phyloP scores from a whole-genome alignment of 2,888 invertebrate genomes.

The Pandemis heparana region DNA sequence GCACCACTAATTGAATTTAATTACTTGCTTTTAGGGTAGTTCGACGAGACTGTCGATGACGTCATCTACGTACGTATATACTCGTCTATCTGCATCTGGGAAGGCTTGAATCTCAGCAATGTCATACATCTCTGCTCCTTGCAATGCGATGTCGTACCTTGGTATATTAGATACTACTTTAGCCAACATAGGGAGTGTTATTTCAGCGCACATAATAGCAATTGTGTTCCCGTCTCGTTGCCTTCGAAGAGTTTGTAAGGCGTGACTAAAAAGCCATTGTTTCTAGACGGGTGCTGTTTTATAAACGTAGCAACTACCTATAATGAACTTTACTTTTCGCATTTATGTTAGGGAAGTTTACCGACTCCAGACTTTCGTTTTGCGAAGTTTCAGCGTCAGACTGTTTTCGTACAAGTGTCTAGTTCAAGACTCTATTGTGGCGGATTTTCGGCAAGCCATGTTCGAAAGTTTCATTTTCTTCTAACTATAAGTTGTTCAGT shows the following conservation, averaged over 20 bases:
- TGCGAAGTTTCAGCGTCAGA: constrained; percentile 5
- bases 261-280: constrained; percentile 59
- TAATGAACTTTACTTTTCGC: constrained; percentile 31
- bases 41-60: constrained; percentile 27
- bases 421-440: constrained; percentile 6
- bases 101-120: constrained; percentile 36
- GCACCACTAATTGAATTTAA: constrained; percentile 42
- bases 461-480: background rate
- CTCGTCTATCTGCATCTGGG: constrained; percentile 5
- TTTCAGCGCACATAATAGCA: constrained; percentile 29
- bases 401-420: constrained; percentile 19
- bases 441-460: constrained; percentile 15
- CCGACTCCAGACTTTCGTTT: constrained; percentile 38
- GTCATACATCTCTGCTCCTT: constrained; percentile 12
- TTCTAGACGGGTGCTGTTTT: constrained; percentile 44
- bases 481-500: background rate
- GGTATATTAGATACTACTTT: constrained; percentile 28
- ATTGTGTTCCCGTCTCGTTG: constrained; percentile 32
- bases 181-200: constrained; percentile 24
- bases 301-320: constrained; percentile 29
- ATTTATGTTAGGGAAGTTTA: constrained; percentile 4
- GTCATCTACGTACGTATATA: constrained; percentile 23
- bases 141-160: constrained; percentile 23
- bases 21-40: constrained; percentile 29
- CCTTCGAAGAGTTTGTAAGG: constrained; percentile 48